phyloP scores from a whole-genome alignment of 2,113 vertebrate species.

The Peromyscus leucopus region DNA sequence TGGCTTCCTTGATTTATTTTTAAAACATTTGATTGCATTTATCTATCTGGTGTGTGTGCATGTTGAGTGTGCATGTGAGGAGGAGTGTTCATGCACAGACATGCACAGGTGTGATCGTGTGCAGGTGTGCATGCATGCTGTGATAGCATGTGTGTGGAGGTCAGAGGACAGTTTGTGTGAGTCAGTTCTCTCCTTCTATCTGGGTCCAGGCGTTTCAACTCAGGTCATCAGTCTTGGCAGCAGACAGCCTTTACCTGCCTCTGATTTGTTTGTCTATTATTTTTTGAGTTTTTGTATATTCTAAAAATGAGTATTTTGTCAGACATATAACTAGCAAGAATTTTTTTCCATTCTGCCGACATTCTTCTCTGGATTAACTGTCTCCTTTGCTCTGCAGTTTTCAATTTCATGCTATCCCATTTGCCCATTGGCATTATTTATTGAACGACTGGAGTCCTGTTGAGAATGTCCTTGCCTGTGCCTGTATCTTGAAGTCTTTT shows the following conservation, averaged over 20 bases:
- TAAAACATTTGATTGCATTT: neutral
- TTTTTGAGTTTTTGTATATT: neutral
- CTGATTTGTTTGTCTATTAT: neutral
- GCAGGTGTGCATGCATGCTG: too few species aligned
- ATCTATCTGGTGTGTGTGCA: neutral
- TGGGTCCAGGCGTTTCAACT: neutral
- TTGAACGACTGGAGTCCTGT: neutral
- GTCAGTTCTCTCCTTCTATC: too few species aligned
- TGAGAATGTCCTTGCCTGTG: neutral
- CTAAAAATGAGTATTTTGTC: neutral
- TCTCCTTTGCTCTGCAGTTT: neutral
- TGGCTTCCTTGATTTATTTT: neutral
- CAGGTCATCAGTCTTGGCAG: neutral
- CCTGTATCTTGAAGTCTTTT: neutral
- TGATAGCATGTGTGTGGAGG: neutral
- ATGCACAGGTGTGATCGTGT: neutral
- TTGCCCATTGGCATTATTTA: neutral
- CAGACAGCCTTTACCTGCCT: neutral
- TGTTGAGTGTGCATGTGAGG: neutral
- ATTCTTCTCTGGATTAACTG: neutral
- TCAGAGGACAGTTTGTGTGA: neutral
- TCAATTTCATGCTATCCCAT: neutral
- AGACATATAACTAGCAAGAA: too few species aligned
- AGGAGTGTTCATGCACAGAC: neutral
- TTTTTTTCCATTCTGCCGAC: neutral